Evolutionary conservation across 2,113 vertebrate species (phyloP).

Genomic region (Rhea americana): DNA sequence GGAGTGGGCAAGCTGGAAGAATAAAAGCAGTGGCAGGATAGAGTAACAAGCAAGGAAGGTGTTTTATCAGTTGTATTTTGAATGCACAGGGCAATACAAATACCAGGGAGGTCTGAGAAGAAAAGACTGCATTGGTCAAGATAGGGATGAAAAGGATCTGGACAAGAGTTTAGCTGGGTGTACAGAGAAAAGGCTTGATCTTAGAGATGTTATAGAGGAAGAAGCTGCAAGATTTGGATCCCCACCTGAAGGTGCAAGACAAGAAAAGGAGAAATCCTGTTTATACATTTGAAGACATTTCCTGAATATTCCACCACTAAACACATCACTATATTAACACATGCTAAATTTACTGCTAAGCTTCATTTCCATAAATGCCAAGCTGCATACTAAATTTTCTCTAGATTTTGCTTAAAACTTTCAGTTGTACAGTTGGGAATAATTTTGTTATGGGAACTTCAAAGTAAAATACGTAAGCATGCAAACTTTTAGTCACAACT

Average conservation of each 20-base stretch:
- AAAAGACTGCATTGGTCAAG: conserved; percentile 60
- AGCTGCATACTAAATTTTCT: background rate
- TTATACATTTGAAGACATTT: conserved; percentile 35
- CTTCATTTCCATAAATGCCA: background rate
- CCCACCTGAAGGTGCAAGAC: conserved; percentile 56
- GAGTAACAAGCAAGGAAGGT: conserved; percentile 46
- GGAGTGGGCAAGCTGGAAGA: background rate
- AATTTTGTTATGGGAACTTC: background rate
- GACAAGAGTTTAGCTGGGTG: conserved; percentile 59
- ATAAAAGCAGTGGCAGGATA: background rate
- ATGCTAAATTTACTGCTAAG: background rate
- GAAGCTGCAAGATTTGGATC: conserved; percentile 53
- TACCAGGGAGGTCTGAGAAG: conserved; percentile 63
- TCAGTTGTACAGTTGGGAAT: background rate
- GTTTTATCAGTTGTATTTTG: conserved; percentile 66
- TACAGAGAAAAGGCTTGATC: conserved; percentile 59
- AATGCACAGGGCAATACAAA: conserved; percentile 59
- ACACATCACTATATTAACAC: background rate
- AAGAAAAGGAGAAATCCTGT: conserved; percentile 56
- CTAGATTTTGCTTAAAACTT: background rate
- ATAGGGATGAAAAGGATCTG: conserved; percentile 65
- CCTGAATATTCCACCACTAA: background rate
- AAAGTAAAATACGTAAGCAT: background rate
- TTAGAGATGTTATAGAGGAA: conserved; percentile 58
- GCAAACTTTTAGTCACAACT: conserved; percentile 18